These are phyloP conservation scores for Heliconius hewitsoni DNA, from an alignment of 1,140 invertebrate genomes.

Conservation along the genomic window DNA sequence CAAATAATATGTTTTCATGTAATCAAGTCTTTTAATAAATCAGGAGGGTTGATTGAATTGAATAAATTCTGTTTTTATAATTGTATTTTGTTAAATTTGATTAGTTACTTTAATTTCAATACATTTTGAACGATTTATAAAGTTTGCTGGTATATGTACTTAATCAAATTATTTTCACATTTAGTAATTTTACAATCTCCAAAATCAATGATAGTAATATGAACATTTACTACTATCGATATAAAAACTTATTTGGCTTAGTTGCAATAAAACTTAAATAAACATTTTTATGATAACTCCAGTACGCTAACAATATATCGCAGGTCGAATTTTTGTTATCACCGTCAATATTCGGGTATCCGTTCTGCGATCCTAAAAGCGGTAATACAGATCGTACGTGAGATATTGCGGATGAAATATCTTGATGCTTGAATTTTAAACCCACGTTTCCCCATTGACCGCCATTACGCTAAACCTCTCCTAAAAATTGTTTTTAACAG, in stretches of 20 bases:
- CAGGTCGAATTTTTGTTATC: slow-evolving; percentile 51
- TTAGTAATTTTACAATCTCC: neutral
- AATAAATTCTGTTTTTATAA: neutral
- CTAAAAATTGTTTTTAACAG: slow-evolving; percentile 46
- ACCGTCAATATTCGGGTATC: slow-evolving; percentile 47
- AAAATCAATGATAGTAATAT: neutral
- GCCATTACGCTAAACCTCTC: slow-evolving; percentile 41
- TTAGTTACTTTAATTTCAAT: neutral
- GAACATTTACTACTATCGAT: neutral
- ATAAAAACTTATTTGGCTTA: slow-evolving; percentile 5
- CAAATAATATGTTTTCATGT: slow-evolving; percentile 9
- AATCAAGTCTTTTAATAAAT: neutral
- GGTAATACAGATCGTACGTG: slow-evolving; percentile 74
- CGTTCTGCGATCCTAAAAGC: slow-evolving; percentile 50
- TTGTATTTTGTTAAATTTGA: neutral
- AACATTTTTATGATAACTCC: slow-evolving; percentile 16
- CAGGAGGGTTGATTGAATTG: neutral
- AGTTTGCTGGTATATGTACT: too few species aligned
- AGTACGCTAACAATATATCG: slow-evolving; percentile 34
- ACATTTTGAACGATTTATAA: too few species aligned
- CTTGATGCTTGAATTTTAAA: slow-evolving; percentile 60
- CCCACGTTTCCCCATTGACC: slow-evolving; percentile 39
- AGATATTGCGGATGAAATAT: slow-evolving; percentile 55
- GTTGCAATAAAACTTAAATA: slow-evolving; percentile 22
- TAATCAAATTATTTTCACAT: neutral